These are phyloP conservation scores for Caenorhabditis wallacei DNA, from an alignment of 2,888 invertebrate genomes.

Conservation along the genomic window DNA sequence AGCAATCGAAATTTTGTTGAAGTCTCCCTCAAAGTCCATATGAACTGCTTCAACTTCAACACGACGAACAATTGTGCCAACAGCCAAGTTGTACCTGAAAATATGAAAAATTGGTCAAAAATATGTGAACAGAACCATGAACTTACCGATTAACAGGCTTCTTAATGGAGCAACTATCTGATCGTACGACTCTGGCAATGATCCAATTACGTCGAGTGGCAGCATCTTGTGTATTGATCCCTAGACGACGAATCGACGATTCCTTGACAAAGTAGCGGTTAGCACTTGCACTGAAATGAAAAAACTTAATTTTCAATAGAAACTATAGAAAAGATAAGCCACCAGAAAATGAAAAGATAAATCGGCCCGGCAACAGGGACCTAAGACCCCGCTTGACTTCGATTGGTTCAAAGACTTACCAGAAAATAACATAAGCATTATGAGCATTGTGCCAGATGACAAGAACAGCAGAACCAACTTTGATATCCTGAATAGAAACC, in stretches of 20 bases:
- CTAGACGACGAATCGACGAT: conserved; percentile 75
- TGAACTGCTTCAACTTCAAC: conserved; percentile 78
- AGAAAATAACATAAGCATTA: conserved; percentile 78
- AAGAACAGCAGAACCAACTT: conserved; percentile 78
- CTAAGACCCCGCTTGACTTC: too few species aligned
- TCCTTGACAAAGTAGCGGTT: conserved; percentile 80
- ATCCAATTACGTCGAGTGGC: conserved; percentile 75
- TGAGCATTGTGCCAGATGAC: conserved; percentile 79
- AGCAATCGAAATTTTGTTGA: conserved; percentile 40
- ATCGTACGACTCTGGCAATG: conserved; percentile 73
- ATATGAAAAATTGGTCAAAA: too few species aligned
- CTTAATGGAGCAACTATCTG: conserved; percentile 81
- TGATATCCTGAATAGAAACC: conserved; percentile 75
- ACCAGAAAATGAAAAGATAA: too few species aligned
- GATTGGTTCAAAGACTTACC: too few species aligned
- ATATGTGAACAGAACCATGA: neutral
- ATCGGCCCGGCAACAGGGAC: too few species aligned
- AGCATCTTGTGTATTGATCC: conserved; percentile 59
- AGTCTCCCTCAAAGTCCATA: conserved; percentile 59
- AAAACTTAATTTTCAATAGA: neutral
- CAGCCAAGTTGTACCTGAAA: conserved; percentile 80
- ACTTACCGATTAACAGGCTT: conserved; percentile 79
- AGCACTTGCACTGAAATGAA: conserved; percentile 67
- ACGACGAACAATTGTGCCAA: conserved; percentile 80
- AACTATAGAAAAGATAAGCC: too few species aligned